Evolutionary conservation across 2,113 vertebrate species (phyloP).

Genomic region (Danionella cerebrum): DNA sequence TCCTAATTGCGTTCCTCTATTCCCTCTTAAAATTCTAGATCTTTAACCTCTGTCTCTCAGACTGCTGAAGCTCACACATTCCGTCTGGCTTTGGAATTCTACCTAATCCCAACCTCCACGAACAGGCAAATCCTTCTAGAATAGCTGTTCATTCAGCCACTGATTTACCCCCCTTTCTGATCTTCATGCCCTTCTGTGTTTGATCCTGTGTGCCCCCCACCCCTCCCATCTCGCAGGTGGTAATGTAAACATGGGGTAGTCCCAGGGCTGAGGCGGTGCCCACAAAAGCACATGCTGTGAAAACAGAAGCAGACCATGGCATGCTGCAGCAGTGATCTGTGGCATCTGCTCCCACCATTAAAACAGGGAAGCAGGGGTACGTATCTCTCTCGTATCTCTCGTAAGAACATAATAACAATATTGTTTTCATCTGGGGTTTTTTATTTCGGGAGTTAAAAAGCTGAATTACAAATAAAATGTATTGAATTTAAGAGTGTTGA

Average conservation of each 20-base stretch:
- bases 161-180: slow-evolving; percentile 24
- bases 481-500: no score
- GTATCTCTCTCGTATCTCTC: neutral
- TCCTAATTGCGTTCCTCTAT: neutral
- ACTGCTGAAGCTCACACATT: slow-evolving; percentile 52
- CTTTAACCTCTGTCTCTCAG: slow-evolving; percentile 18
- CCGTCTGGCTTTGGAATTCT: slow-evolving; percentile 44
- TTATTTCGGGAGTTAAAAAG: no score
- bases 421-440: no score
- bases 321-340: slow-evolving; percentile 43
- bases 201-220: neutral
- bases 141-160: slow-evolving; percentile 47
- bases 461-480: no score
- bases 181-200: slow-evolving; percentile 26
- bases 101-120: slow-evolving; percentile 41
- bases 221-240: slow-evolving; percentile 60
- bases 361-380: neutral
- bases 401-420: no score
- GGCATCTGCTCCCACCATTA: neutral
- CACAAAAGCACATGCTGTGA: slow-evolving; percentile 60
- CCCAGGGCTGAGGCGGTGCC: slow-evolving; percentile 58
- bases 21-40: slow-evolving; percentile 7
- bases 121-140: slow-evolving; percentile 37
- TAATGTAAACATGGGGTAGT: slow-evolving; percentile 65
- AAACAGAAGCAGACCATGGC: slow-evolving; percentile 64